These are phyloP conservation scores for Phortica magna DNA, from an alignment of 2,888 invertebrate species.

Conservation along the genomic window DNA sequence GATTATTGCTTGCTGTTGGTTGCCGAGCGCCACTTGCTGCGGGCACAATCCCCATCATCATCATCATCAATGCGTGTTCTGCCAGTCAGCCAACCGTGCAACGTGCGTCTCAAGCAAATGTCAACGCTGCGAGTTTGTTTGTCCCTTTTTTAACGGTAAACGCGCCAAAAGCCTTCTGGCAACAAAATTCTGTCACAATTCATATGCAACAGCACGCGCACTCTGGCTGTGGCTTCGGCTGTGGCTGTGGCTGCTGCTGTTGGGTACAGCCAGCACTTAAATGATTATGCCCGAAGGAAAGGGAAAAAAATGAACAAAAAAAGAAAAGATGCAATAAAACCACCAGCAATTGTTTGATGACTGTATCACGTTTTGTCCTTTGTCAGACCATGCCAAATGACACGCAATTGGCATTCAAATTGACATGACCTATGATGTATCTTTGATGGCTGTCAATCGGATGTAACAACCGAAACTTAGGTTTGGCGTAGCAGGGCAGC, in stretches of 20 bases:
- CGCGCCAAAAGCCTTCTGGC: constrained; percentile 9
- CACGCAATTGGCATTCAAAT: constrained; percentile 32
- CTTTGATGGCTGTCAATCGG: constrained; percentile 32
- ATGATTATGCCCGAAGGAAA: constrained; percentile 48
- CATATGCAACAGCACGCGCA: constrained; percentile 58
- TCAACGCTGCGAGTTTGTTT: constrained; percentile 5
- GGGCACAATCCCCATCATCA: neutral
- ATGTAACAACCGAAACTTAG: neutral
- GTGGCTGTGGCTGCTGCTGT: neutral
- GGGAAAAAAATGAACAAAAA: neutral
- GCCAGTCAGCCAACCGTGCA: neutral
- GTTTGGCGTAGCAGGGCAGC: neutral
- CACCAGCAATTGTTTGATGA: constrained; percentile 20
- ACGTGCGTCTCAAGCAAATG: neutral
- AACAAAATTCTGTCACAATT: constrained; percentile 46
- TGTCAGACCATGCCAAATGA: constrained; percentile 9
- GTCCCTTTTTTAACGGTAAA: neutral
- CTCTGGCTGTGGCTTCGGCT: constrained; percentile 39
- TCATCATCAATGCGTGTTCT: neutral
- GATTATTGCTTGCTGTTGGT: constrained; percentile 19
- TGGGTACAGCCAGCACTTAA: constrained; percentile 48
- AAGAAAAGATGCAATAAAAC: neutral
- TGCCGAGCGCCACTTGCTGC: constrained; percentile 1
- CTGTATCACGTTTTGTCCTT: constrained; percentile 4
- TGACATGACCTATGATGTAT: constrained; percentile 28